A percentile compares a stretch with the other conserved stretches of the same genome.
These are phyloP conservation scores for Carassius gibelio DNA, from an alignment of 2,113 vertebrate genomes.

Conservation along the genomic window DNA sequence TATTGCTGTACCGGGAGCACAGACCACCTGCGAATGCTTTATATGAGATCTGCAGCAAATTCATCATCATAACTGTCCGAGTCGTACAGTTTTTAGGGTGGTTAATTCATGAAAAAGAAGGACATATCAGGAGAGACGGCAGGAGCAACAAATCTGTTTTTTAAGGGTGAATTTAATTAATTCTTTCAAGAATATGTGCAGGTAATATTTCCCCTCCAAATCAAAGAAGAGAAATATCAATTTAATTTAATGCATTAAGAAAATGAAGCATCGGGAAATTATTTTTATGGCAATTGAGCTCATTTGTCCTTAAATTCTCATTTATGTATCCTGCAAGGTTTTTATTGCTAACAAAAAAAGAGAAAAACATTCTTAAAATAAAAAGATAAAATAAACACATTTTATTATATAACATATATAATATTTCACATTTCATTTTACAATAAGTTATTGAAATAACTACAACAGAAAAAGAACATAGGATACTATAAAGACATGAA, in stretches of 20 bases:
- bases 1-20: not conserved
- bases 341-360: too few species aligned
- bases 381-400: too few species aligned
- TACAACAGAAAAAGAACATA: too few species aligned
- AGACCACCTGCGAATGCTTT: not conserved
- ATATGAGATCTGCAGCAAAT: constrained; percentile 17
- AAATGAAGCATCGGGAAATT: not conserved
- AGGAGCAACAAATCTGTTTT: not conserved
- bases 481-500: too few species aligned
- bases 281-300: too few species aligned
- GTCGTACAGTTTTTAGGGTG: not conserved
- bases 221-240: not conserved
- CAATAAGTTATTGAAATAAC: too few species aligned
- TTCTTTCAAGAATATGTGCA: not conserved
- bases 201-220: not conserved
- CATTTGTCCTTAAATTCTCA: not conserved
- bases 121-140: not conserved
- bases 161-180: not conserved
- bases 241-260: not conserved
- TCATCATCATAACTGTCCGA: constrained; percentile 4
- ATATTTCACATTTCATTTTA: too few species aligned
- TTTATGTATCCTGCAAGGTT: not conserved
- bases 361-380: too few species aligned
- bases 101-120: constrained; percentile 7
- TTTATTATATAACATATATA: too few species aligned